Evolutionary conservation across 2,888 invertebrate species (phyloP), one percentile per base, ranked within the genome.

Genomic region (Philopedon plagiatum): DNA sequence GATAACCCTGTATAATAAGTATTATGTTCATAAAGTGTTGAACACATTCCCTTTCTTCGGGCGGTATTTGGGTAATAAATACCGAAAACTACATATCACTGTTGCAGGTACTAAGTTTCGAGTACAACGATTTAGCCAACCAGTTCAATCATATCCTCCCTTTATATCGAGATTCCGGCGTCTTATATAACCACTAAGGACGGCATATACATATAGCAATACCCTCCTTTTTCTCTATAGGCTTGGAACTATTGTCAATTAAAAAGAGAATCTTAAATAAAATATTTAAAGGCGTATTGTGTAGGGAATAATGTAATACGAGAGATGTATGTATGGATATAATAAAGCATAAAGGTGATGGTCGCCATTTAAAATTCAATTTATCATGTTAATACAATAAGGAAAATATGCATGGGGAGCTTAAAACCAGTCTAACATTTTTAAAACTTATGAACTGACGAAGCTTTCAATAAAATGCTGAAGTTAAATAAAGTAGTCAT

Each of bases 321-420:
- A 64, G 73, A 68, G 34, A 60, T 65, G 54, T 65, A 65, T 34
- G 65, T 26, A 69, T 34, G 49, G 19, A 62, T 61, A 74, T 61
- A 65, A 71, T 60, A 60, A 62, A 63, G 21, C 29, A 64, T 56
- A 74, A 66, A 74, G 70, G 74, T 56, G 68, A 63, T 61, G 69
- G 64, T 60, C 64, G 65, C 44, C 67, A 63, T 74, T 74, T 74
- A 74, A 74, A 74, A 74, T 71, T 74, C 70, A 74, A 74, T 74
- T 70, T 74, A 74, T 74, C 74, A 74, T 74, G 63, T 73, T 69
- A 61, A 57, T 69, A 69, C 69, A 58, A 65, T 73, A 69, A 26
- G 65, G 72, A 68, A 64, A 73, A 54, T 67, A 63, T 51, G 68
- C 51, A 60, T 39, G 65, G 64, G 58, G 32, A 32, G 34, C 46